Conservation (phyloP, 2,113 vertebrate species). For the Labeo rohita region DNA sequence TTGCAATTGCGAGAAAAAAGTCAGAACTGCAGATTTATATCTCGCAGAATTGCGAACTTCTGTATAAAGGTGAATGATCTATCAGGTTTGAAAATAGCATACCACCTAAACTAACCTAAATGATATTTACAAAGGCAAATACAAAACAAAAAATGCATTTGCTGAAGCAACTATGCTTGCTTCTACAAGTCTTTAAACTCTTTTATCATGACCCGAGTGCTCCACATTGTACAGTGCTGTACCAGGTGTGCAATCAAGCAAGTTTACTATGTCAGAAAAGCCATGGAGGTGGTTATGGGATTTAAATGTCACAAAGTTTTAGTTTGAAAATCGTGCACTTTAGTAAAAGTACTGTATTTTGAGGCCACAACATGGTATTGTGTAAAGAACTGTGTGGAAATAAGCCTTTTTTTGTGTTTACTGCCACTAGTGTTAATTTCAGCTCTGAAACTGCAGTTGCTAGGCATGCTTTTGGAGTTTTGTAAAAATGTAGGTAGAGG, state of each 20-base stretch:
- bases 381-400: neutral
- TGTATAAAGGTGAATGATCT: too few species aligned
- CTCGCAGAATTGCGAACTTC: too few species aligned
- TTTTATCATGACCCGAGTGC: too few species aligned
- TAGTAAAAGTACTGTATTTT: neutral
- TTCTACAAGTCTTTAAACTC: too few species aligned
- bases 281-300: neutral
- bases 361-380: neutral
- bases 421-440: neutral
- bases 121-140: too few species aligned
- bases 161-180: too few species aligned
- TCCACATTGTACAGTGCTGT: neutral
- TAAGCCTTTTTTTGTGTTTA: neutral
- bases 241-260: neutral
- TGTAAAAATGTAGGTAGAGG: neutral
- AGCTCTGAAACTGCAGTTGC: neutral
- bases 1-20: too few species aligned
- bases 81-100: too few species aligned
- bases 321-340: neutral
- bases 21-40: too few species aligned
- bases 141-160: neutral
- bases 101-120: too few species aligned
- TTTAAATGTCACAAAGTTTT: neutral
- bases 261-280: neutral
- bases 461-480: neutral